Conservation (phyloP, 2,113 vertebrate species). For the Ramphastos sulfuratus region DNA sequence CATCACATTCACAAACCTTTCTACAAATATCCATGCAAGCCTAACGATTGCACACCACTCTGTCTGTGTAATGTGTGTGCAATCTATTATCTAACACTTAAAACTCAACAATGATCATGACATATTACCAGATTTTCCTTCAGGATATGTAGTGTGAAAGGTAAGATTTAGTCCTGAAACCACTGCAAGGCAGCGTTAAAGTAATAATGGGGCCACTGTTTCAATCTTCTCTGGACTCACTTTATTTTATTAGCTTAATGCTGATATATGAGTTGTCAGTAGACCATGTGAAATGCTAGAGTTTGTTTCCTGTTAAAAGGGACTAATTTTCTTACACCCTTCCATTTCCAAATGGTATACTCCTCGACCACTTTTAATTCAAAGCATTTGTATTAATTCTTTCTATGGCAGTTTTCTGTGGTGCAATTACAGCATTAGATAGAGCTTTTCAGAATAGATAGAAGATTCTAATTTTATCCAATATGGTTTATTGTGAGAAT, state of each 20-base stretch:
- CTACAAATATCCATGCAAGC: background rate
- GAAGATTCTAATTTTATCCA: constrained; percentile 66
- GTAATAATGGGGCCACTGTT: background rate
- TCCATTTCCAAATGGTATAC: constrained; percentile 13
- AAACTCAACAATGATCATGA: background rate
- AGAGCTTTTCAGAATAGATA: constrained; percentile 66
- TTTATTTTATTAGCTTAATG: background rate
- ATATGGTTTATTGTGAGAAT: constrained; percentile 63
- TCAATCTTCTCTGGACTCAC: background rate
- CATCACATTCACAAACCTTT: background rate
- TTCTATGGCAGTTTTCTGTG: constrained; percentile 32
- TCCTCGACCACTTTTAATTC: constrained; percentile 57
- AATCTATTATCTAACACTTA: background rate
- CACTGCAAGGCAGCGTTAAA: background rate
- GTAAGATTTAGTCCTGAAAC: background rate
- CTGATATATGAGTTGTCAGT: background rate
- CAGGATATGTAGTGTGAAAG: background rate
- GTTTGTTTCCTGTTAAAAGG: background rate
- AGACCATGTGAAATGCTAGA: background rate
- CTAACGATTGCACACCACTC: background rate
- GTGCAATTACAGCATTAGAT: constrained; percentile 65
- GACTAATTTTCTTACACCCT: background rate
- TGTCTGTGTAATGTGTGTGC: background rate
- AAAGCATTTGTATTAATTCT: constrained; percentile 53
- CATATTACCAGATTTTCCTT: background rate